phyloP scores from a whole-genome alignment of 1,140 invertebrate species.

The Mactra quadrangularis region DNA sequence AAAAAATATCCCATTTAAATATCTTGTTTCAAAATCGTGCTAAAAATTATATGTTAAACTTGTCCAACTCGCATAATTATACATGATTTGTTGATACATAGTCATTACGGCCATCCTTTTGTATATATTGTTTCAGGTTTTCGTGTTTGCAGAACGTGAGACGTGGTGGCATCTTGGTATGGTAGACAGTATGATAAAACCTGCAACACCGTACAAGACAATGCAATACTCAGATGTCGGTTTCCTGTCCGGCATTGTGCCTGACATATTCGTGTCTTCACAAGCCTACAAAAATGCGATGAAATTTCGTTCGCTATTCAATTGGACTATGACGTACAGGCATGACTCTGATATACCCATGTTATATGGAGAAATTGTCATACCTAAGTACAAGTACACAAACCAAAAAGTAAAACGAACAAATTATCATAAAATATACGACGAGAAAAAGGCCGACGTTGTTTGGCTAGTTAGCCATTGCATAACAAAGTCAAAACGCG shows the following conservation, averaged over 20 bases:
- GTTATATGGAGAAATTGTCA: conserved; percentile 54
- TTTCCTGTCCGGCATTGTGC: background rate
- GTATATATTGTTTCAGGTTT: conserved; percentile 14
- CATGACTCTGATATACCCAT: conserved; percentile 69
- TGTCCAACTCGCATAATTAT: too few species aligned
- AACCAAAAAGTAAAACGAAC: background rate
- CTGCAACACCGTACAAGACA: background rate
- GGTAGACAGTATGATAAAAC: background rate
- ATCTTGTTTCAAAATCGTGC: too few species aligned
- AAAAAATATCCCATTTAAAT: too few species aligned
- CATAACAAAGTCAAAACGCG: conserved; percentile 84
- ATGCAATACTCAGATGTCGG: background rate
- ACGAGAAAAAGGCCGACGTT: conserved; percentile 76
- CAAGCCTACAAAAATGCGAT: background rate
- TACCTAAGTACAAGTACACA: background rate
- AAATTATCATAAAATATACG: conserved; percentile 53
- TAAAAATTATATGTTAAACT: too few species aligned
- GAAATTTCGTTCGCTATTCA: conserved; percentile 53
- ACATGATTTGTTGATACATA: too few species aligned
- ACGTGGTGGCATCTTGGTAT: conserved; percentile 17
- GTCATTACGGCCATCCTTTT: too few species aligned
- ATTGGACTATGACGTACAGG: conserved; percentile 74
- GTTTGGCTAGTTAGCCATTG: conserved; percentile 88
- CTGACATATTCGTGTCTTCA: background rate
- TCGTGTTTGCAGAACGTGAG: conserved; percentile 34